These are phyloP conservation scores for Caerostris extrusa DNA, from an alignment of 1,140 invertebrate genomes.

Conservation along the genomic window DNA sequence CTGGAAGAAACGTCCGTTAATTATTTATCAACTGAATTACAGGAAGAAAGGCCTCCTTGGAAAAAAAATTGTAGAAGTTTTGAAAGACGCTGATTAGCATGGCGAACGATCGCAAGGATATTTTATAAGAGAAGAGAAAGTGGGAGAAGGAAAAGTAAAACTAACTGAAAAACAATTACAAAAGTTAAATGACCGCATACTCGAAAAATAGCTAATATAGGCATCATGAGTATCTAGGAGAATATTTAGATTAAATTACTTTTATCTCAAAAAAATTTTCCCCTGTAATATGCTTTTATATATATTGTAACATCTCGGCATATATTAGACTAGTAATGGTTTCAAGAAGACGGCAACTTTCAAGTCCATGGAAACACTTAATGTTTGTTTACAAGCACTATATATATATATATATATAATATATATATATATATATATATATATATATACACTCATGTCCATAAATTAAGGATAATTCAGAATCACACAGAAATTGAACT, in stretches of 20 bases:
- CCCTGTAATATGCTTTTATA: too few species aligned
- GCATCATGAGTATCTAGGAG: slow-evolving; percentile 4
- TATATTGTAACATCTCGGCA: too few species aligned
- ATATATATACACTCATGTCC: too few species aligned
- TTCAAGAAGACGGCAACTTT: too few species aligned
- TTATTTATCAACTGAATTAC: background rate
- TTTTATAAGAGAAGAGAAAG: slow-evolving; percentile 80
- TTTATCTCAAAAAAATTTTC: too few species aligned
- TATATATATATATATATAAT: too few species aligned
- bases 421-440: too few species aligned
- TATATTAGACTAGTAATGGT: too few species aligned
- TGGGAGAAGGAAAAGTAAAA: slow-evolving; percentile 82
- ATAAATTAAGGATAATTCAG: too few species aligned
- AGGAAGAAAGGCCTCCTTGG: background rate
- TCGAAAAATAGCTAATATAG: background rate
- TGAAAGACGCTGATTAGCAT: slow-evolving; percentile 81
- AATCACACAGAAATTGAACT: too few species aligned
- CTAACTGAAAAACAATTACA: slow-evolving; percentile 81
- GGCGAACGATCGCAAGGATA: slow-evolving; percentile 79
- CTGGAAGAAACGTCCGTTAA: background rate
- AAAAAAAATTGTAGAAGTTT: slow-evolving; percentile 82
- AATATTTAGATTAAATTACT: background rate
- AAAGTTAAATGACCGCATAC: slow-evolving; percentile 80
- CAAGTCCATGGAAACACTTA: too few species aligned
- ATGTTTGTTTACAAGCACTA: too few species aligned